Evolutionary conservation across 1,140 invertebrate genomes (phyloP).

Genomic region (Palaemon carinicauda): DNA sequence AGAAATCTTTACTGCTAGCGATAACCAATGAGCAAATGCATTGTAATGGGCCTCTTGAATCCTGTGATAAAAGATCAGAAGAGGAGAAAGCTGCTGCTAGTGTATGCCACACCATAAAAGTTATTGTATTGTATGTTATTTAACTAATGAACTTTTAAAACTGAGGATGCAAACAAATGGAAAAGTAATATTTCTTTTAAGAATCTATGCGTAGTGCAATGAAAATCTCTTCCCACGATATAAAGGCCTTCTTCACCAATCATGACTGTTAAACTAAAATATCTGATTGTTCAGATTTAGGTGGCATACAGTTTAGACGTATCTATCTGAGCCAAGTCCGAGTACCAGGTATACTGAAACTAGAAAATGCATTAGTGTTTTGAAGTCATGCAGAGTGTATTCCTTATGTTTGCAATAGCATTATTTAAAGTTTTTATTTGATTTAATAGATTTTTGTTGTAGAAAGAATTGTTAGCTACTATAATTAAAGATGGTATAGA

Average conservation of each 20-base stretch:
- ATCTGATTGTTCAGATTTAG: conserved; percentile 10
- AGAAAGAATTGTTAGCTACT: conserved; percentile 15
- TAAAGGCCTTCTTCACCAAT: conserved; percentile 40
- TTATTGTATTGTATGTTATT: conserved; percentile 33
- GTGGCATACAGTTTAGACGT: conserved; percentile 31
- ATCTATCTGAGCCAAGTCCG: conserved; percentile 41
- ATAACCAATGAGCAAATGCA: too few species aligned
- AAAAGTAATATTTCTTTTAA: not conserved
- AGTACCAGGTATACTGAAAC: conserved; percentile 31
- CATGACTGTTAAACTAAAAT: conserved; percentile 29
- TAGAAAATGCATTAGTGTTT: not conserved
- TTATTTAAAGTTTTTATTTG: not conserved
- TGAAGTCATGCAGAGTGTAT: not conserved
- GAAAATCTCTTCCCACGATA: conserved; percentile 39
- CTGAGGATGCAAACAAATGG: conserved; percentile 45
- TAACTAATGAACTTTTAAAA: conserved; percentile 13
- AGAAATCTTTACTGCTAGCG: too few species aligned
- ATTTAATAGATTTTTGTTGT: conserved; percentile 18
- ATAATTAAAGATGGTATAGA: conserved; percentile 27
- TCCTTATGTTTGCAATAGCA: not conserved
- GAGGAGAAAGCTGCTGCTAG: conserved; percentile 35
- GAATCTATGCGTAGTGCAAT: conserved; percentile 10
- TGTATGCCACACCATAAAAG: conserved; percentile 39
- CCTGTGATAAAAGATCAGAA: conserved; percentile 53
- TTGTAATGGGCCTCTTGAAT: conserved; percentile 36